Evolutionary conservation across 2,797 vertebrate species (phyloP).

Genomic region (Tokudaia tokunoshimensis): DNA sequence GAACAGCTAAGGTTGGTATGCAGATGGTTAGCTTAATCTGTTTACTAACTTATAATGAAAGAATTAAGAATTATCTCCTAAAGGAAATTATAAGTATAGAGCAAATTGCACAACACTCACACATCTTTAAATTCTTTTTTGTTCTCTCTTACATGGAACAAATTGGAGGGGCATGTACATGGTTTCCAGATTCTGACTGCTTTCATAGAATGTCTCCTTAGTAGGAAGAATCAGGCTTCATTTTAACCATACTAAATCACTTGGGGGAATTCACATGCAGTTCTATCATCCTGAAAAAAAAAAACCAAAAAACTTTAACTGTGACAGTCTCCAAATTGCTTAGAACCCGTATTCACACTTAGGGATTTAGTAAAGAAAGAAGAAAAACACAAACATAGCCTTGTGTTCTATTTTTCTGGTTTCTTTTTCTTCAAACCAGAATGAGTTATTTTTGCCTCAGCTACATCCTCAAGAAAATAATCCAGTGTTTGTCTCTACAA

Average conservation of each 20-base stretch:
- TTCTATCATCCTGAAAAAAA: background rate
- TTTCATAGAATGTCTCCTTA: background rate
- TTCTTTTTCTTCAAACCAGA: background rate
- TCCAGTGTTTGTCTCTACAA: background rate
- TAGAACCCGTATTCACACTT: background rate
- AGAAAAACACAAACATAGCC: background rate
- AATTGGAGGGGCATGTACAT: fast-evolving
- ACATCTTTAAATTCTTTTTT: background rate
- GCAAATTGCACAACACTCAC: background rate
- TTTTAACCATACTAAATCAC: background rate
- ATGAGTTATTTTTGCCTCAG: background rate
- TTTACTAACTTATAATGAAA: background rate
- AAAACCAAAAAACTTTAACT: background rate
- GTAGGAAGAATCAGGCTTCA: fast-evolving
- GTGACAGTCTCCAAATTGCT: background rate
- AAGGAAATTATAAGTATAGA: background rate
- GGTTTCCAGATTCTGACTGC: background rate
- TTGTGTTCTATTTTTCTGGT: background rate
- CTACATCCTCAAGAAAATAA: background rate
- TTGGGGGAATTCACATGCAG: background rate
- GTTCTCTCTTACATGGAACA: background rate
- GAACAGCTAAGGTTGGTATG: background rate
- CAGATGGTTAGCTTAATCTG: background rate
- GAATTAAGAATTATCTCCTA: background rate
- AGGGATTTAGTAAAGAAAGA: background rate